Evolutionary conservation across 2,797 vertebrate species (phyloP), one percentile per base, ranked within the genome.

Genomic region (Urophycis tenuis): DNA sequence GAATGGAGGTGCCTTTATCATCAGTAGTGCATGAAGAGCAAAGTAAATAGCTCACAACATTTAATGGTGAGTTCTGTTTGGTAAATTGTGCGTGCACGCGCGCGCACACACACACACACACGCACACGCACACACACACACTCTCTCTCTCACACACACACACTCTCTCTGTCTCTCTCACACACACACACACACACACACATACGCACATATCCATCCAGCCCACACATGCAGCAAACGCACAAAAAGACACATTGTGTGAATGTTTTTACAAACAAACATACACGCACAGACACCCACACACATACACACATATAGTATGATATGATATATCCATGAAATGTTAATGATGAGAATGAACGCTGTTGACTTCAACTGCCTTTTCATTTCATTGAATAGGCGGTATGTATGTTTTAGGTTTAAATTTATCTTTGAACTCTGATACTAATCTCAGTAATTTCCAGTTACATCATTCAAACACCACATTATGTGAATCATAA

Each of bases 11-110:
- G 5, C 79, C 76, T 85, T 89, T 78, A 83, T 85, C 84, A 88
- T 92, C 88, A 87, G 89, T 88, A 90, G 78, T 85, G 81, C 70
- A 84, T 86, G 83, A 88, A 88, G 80, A 84, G 84, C 81, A 84
- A 79, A 32, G 80, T 81, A 88, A 86, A 89, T 82, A 86, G 79
- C 76, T 72, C 74, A 77, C 69, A 80, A 79, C 76, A 83, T 87
- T 82, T 81, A 87, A 85, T 87, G 69, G 34, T 78, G 80, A 39
- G 41, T 76, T 11, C 74, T 35, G 12, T 19, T 34, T 14, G 53
- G 8, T 2, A 70, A 34, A 29, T 25, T 25, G 8, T 64, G 71
- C 80, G 19, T 75, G 72, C 80, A 75, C 80, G 72, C 75, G 69
- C 64, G 49, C 75, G 3, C 17, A 12, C 69, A 17, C 69, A 71